Conservation (phyloP, 1,140 invertebrate genomes). For the Parasteatoda tepidariorum region DNA sequence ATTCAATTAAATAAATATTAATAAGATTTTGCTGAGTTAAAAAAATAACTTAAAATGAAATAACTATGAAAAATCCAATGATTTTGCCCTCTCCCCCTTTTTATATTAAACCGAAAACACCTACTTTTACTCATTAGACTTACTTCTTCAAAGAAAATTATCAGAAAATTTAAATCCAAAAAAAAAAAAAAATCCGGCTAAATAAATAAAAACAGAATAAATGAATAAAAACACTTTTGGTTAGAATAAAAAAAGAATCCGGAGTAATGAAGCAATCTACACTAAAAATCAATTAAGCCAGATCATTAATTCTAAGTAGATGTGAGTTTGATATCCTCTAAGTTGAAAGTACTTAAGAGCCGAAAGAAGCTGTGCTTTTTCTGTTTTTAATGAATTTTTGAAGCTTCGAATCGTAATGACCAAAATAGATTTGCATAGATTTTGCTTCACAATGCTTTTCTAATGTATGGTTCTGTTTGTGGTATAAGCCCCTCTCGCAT, state of each 20-base stretch:
- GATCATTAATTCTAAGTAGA: constrained; percentile 39
- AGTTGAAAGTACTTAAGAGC: constrained; percentile 1
- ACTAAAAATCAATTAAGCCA: constrained; percentile 52
- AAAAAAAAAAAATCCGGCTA: too few relatives aligned
- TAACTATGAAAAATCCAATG: too few relatives aligned
- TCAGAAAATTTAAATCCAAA: too few relatives aligned
- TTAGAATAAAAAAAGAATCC: not conserved
- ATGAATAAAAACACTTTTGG: too few relatives aligned
- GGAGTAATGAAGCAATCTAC: constrained; percentile 52
- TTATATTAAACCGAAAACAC: too few relatives aligned
- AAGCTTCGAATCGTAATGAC: not conserved
- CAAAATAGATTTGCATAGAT: constrained; percentile 34
- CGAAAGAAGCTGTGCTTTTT: not conserved
- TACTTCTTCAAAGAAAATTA: too few relatives aligned
- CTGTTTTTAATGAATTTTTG: not conserved
- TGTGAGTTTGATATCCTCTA: constrained; percentile 22
- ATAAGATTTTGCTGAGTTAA: too few relatives aligned
- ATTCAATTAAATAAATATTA: too few relatives aligned
- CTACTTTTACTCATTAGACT: too few relatives aligned
- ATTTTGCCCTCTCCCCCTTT: too few relatives aligned
- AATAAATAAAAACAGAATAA: too few relatives aligned
- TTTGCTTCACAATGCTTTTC: not conserved
- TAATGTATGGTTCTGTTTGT: constrained; percentile 14
- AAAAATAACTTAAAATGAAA: too few relatives aligned
- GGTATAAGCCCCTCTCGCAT: not conserved